These are phyloP conservation scores for Corythaeola cristata DNA, from an alignment of 2,113 vertebrate species.

Conservation along the genomic window DNA sequence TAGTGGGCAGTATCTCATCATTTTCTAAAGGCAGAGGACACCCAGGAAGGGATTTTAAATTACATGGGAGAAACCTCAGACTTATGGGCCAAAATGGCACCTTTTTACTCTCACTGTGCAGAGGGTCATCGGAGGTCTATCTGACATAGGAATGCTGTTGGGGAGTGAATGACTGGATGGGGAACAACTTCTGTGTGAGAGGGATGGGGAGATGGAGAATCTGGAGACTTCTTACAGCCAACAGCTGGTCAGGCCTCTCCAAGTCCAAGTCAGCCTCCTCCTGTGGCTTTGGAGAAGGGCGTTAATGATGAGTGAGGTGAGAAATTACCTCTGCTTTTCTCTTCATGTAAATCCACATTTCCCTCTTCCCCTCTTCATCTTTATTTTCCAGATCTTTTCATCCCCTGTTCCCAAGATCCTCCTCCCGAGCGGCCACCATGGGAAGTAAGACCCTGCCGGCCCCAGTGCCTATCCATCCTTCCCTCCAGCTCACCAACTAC, in stretches of 20 bases:
- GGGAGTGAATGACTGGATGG: neutral
- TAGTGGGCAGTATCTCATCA: neutral
- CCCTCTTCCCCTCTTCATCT: neutral
- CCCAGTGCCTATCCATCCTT: constrained; percentile 94
- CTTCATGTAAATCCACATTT: neutral
- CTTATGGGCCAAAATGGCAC: neutral
- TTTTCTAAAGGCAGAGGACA: neutral
- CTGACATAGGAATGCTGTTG: neutral
- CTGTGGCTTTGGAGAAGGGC: neutral
- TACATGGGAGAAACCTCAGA: neutral
- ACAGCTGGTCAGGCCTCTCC: neutral
- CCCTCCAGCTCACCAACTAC: constrained; percentile 94
- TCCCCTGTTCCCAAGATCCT: constrained; percentile 13
- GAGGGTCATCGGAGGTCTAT: neutral
- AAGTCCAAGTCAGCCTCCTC: neutral
- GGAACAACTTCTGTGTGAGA: accelerated
- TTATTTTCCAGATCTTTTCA: constrained; percentile 61
- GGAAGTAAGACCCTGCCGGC: constrained; percentile 96
- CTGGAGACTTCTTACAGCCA: neutral
- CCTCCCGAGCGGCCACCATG: constrained; percentile 73
- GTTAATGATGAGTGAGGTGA: neutral
- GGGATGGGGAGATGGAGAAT: neutral
- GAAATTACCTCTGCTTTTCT: neutral
- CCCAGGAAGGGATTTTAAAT: neutral
- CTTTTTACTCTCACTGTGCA: accelerated